Evolutionary conservation across 2,113 vertebrate genomes (phyloP).

Genomic region (Eolophus roseicapilla): DNA sequence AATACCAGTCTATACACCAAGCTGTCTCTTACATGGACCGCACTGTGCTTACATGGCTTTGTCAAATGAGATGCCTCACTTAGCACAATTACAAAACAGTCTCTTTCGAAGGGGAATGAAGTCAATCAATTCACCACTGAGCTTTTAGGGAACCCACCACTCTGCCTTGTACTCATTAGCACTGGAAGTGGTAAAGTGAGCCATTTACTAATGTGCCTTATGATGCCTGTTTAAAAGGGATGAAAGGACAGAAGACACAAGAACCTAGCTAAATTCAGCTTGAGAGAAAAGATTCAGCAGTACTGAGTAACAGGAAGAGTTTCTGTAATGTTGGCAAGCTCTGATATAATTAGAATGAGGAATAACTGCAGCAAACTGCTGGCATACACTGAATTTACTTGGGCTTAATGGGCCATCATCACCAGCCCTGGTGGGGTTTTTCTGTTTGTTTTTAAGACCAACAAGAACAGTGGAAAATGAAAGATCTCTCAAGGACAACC

Average conservation of each 20-base stretch:
- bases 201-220: neutral
- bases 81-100: neutral
- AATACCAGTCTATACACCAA: neutral
- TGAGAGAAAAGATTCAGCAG: neutral
- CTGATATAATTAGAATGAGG: neutral
- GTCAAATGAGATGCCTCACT: neutral
- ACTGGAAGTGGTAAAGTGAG: neutral
- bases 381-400: neutral
- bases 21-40: neutral
- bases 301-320: neutral
- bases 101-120: neutral
- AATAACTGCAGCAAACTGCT: neutral
- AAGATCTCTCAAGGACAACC: neutral
- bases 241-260: neutral
- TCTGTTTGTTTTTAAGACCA: neutral
- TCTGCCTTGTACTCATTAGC: neutral
- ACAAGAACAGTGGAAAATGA: neutral
- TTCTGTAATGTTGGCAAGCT: neutral
- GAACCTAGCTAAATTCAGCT: neutral
- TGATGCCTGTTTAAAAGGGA: neutral
- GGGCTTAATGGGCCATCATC: neutral
- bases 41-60: neutral
- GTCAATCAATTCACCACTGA: neutral
- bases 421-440: neutral
- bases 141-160: neutral